A percentile compares a stretch with the other conserved stretches of the same genome.
Evolutionary conservation across 1,140 invertebrate species (phyloP).

Genomic region (Wasmannia auropunctata): DNA sequence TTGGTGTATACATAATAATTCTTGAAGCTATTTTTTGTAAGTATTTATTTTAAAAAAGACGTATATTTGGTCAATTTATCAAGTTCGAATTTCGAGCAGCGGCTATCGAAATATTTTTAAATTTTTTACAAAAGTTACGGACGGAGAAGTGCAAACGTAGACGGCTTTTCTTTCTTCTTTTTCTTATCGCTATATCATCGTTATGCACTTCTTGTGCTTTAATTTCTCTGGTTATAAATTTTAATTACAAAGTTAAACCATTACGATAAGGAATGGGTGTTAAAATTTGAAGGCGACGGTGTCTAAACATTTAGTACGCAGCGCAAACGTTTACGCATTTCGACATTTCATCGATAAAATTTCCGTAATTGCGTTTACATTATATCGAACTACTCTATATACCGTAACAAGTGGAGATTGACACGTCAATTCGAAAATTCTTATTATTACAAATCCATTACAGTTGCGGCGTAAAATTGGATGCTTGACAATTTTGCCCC

Average conservation of each 20-base stretch:
- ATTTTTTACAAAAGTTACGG: neutral
- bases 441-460: constrained; percentile 5
- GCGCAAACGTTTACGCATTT: neutral
- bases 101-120: neutral
- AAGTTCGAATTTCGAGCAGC: neutral
- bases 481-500: constrained; percentile 17
- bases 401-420: neutral
- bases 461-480: constrained; percentile 12
- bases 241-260: neutral
- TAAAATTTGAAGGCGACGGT: neutral
- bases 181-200: neutral
- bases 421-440: neutral
- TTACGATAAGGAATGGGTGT: neutral
- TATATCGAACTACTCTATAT: neutral
- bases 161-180: neutral
- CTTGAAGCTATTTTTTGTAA: neutral
- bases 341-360: neutral
- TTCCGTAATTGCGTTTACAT: neutral
- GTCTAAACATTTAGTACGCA: neutral
- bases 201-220: neutral
- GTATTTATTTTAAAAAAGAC: neutral
- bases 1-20: neutral
- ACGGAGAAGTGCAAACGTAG: neutral
- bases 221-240: neutral
- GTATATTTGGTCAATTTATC: neutral